phyloP scores from a whole-genome alignment of 2,888 invertebrate species.

The Epinotia bilunana region DNA sequence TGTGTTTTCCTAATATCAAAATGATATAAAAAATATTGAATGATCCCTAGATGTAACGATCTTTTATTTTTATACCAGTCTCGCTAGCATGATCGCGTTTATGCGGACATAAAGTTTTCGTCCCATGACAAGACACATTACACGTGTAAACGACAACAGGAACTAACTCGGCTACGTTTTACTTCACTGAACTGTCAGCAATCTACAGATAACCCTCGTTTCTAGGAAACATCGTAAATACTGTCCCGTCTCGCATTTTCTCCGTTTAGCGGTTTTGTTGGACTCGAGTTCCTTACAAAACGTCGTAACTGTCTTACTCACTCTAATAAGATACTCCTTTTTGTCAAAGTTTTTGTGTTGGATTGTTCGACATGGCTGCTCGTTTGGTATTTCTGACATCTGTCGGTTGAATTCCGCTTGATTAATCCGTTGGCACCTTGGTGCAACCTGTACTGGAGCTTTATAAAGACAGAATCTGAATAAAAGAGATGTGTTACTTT shows the following conservation, averaged over 20 bases:
- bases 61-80: no score
- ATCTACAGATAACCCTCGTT: constrained; percentile 18
- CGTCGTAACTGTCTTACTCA: not conserved
- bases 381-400: constrained; percentile 65
- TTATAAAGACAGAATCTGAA: not conserved
- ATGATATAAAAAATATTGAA: no score
- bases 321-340: constrained; percentile 1
- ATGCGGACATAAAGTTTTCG: no score
- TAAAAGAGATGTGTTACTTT: no score
- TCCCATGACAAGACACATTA: no score
- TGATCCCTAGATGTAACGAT: no score
- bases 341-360: constrained; percentile 39
- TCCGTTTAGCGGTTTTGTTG: constrained; percentile 48
- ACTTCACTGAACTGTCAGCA: constrained; percentile 14
- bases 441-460: not conserved
- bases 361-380: constrained; percentile 58
- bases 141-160: not conserved
- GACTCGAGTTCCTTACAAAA: constrained; percentile 12
- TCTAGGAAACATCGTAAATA: constrained; percentile 29
- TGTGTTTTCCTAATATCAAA: no score
- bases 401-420: constrained; percentile 59
- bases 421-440: constrained; percentile 59
- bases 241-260: constrained; percentile 31
- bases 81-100: no score
- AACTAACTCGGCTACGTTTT: not conserved